Conservation (phyloP, 1,140 invertebrate species). For the Dinoponera quadriceps region DNA sequence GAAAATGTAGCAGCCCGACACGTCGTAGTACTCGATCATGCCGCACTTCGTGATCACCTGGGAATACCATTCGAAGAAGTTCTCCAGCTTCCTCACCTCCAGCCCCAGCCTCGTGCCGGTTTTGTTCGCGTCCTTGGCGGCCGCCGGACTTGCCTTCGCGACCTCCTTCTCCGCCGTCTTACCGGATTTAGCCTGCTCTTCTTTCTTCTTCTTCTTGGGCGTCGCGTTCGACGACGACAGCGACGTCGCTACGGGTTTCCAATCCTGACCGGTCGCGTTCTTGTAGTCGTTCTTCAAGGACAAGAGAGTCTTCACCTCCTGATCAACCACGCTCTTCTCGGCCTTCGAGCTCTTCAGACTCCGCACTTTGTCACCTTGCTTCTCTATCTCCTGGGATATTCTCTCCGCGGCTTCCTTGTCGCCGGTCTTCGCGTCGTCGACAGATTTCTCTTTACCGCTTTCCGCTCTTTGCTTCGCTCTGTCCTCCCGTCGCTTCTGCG, state of each 20-base stretch:
- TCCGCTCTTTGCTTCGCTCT: slow-evolving; percentile 91
- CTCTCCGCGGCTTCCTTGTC: slow-evolving; percentile 51
- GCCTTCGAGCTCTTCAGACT: slow-evolving; percentile 85
- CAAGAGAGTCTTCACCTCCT: slow-evolving; percentile 85
- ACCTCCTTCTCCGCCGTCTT: slow-evolving; percentile 40
- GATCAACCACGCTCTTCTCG: slow-evolving; percentile 60
- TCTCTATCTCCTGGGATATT: slow-evolving; percentile 76
- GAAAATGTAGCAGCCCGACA: slow-evolving; percentile 99
- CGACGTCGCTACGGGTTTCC: slow-evolving; percentile 75
- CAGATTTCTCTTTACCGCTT: slow-evolving; percentile 66
- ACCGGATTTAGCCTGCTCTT: slow-evolving; percentile 15
- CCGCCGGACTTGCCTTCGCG: slow-evolving; percentile 35
- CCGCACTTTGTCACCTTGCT: slow-evolving; percentile 74
- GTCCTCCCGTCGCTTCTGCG: slow-evolving; percentile 87
- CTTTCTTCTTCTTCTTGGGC: slow-evolving; percentile 71
- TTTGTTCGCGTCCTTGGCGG: slow-evolving; percentile 86
- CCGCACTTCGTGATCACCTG: slow-evolving; percentile 98
- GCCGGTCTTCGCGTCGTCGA: too few relatives aligned
- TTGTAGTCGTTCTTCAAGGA: slow-evolving; percentile 93
- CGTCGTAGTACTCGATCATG: slow-evolving; percentile 99
- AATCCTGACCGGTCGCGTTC: slow-evolving; percentile 89
- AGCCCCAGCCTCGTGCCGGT: slow-evolving; percentile 97
- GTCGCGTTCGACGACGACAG: slow-evolving; percentile 3
- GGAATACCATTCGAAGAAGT: slow-evolving; percentile 99
- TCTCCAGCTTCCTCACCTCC: slow-evolving; percentile 96